These are phyloP conservation scores for Charanyca ferruginea DNA, from an alignment of 2,888 invertebrate genomes.

Conservation along the genomic window DNA sequence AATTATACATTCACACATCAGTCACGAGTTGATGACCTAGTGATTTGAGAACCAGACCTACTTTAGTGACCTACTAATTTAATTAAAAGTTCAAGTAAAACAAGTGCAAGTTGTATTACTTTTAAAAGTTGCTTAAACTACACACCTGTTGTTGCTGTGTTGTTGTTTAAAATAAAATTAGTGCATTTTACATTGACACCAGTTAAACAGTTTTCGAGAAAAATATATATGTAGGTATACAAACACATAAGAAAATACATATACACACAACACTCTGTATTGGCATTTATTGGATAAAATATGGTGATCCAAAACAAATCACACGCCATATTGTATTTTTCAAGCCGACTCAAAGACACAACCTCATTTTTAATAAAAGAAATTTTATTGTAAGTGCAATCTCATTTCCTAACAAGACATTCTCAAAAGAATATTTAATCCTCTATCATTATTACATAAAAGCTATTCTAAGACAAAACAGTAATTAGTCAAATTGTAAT, in stretches of 20 bases:
- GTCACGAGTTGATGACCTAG: background rate
- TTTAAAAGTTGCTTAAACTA: constrained; percentile 1
- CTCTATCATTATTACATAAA: constrained; percentile 5
- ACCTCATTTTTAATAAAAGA: no score
- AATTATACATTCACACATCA: constrained; percentile 12
- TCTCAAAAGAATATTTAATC: background rate
- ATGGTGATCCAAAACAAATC: no score
- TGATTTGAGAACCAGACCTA: constrained; percentile 17
- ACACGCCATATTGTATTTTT: no score
- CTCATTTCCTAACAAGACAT: no score
- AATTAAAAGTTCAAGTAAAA: constrained; percentile 47
- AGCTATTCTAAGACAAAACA: constrained; percentile 13
- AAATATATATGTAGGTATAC: background rate
- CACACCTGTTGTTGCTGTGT: constrained; percentile 8
- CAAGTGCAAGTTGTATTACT: constrained; percentile 18
- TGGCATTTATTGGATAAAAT: no score
- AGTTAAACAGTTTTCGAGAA: background rate
- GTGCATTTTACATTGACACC: background rate
- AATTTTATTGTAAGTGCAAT: no score
- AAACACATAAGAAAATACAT: background rate
- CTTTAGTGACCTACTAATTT: constrained; percentile 21
- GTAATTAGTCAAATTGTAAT: constrained; percentile 30
- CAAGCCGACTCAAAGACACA: no score
- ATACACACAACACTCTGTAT: no score
- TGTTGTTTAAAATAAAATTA: no score